Base-by-base conservation (phyloP, 2,888 invertebrate genomes). In the Cerceris ruficornis region DNA sequence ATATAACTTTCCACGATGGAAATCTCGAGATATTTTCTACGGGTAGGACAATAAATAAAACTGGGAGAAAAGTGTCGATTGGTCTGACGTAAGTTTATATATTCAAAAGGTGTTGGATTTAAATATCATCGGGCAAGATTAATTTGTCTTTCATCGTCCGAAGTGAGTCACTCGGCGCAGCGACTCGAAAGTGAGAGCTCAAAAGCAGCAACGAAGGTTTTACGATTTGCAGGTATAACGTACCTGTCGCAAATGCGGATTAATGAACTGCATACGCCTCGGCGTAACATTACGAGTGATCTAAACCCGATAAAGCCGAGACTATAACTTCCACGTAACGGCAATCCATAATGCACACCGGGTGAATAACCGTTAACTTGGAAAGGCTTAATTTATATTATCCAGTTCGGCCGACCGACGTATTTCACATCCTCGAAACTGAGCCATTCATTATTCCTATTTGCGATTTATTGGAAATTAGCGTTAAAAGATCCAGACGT, bases 231-330 rank as follows among this genome's bases (percentile, higher is more conserved):
- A 67, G 67, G 69, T 61, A 70, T 66, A 68, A 71, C 69, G 73
- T 75, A 81, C 82, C 83, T 83, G 85, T 83, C 81, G 85, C 88
- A 86, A 88, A 89, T 88, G 86, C 88, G 86, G 87, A 88, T 88
- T 88, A 89, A 89, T 88, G 89, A 88, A 85, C 68, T 76, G 85
- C 85, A 88, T 88, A 89, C 87, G 87, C 89, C 89, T 82, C 85
- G 85, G 80, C 86, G 82, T 82, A 75, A 84, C 87, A 86, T 88
- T 87, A 88, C 87, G 83, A 81, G 85, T 88, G 88, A 89, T 89
- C 89, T 87, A 88, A 89, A 87, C 88, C 86, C 84, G 89, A 89
- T 89, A 89, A 88, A 89, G 66, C 77, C 66, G 82, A 78, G 82
- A 82, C 74, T 75, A 60, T 84, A 82, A 82, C 78, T 86, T 65